Base-by-base conservation (phyloP, 2,888 invertebrate genomes). In the Rhimphoctona megacephalus region DNA sequence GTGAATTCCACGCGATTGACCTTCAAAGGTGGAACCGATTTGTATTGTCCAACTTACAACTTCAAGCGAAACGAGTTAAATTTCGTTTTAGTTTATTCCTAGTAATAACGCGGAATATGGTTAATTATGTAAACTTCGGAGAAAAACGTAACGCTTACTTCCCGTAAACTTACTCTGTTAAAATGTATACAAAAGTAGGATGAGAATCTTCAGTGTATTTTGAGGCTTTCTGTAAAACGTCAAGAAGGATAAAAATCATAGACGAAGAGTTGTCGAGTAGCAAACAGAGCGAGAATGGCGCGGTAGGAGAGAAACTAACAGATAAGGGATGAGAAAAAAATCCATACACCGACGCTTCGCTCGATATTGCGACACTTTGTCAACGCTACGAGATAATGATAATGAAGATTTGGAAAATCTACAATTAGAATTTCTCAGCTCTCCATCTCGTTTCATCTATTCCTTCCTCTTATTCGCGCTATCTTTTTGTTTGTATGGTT, bases 391-490 rank as follows among this genome's bases (percentile, higher is more conserved):
- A 77, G 80, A 72, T 46, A 72, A 80, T 66, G 64, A 80, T 76
- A 52, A 61, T 74, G 46, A 76, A 79, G 73, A 82, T 69, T 83
- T 77, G 66, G 86, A 76, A 86, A 83, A 83, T 80, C 72, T 86
- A 80, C 86, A 80, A 86, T 83, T 86, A 86, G 80, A 86, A 86
- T 86, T 83, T 86, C 83, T 69, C 79, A 14, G 70, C 82, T 69
- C 43, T 76, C 19, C 74, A 30, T 76, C 54, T 39, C 25, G 17
- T 36, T 54, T 57, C 57, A 54, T 46, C 49, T 33, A 33, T 19
- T 11, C 17, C 33, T 61, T 46, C 46, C 46, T 49, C 33, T 72
- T 46, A 19, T 36, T 33, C 61, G 30, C 22, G 30, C 57, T 54
- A 30, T 36, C 30, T 79, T 77, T 30, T 49, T 61, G 25, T 54